Evolutionary conservation across 2,113 vertebrate genomes (phyloP), one percentile per base, ranked within the genome.

Genomic region (Perca fluviatilis): DNA sequence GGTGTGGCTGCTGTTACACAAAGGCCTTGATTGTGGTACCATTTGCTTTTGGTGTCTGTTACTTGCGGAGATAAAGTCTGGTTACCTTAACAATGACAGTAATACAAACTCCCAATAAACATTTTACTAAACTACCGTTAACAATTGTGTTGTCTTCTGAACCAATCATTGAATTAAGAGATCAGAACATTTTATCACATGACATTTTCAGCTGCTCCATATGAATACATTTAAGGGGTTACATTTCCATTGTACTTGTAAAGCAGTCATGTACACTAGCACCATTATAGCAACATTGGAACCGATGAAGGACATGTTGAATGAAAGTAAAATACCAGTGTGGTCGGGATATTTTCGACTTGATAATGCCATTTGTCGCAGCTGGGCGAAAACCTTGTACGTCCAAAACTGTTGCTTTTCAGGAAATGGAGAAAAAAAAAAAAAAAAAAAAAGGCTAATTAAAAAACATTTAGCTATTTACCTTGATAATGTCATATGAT

Each of bases 81-180:
- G n/a, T 58, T 33, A 33, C 15, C 5, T 74, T 21, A 61, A 67
- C 54, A 67, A 21, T 61, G 43, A 50, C 6, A 69, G 49, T 68
- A 16, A 76, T n/a, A 19, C 63, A 69, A 66, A 25, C 46, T 30
- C 15, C 16, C 9, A 71, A 58, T 73, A 76, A 86, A 79, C 18
- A 30, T 16, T 79, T 62, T 63, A 62, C 21, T 21, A 4, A 50
- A 46, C 9, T 11, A 2, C 36, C 51, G 4, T 27, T 18, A 53
- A 21, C 53, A 23, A 6, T 18, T 51, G 12, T 30, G 18, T 62
- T 46, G n/a, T 57, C 14, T 69, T 4, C 4, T 27, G 19, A 70
- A 74, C 16, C 50, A 40, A 12, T 67, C 13, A 53, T 4, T 0
- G 6, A 67, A 25, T 64, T 62, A 33, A 47, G 10, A 57, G 23